phyloP scores from a whole-genome alignment of 2,113 vertebrate genomes.

The Elanus axillaris region DNA sequence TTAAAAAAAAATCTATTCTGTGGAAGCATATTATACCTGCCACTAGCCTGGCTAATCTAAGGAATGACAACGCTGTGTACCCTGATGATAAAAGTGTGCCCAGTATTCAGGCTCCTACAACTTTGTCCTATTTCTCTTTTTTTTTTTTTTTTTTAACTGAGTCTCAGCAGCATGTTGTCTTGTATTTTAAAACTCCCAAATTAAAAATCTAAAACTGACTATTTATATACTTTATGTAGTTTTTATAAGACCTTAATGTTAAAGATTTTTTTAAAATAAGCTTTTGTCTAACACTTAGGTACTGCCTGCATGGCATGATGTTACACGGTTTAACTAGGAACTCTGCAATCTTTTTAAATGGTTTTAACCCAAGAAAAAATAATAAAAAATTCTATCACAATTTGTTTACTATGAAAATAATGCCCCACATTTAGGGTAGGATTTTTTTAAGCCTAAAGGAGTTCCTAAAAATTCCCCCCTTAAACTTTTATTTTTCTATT shows the following conservation, averaged over 20 bases:
- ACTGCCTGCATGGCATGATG: not conserved
- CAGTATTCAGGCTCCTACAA: not conserved
- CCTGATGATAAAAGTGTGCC: not conserved
- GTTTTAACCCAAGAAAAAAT: not conserved
- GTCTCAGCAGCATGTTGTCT: not conserved
- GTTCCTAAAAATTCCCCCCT: not conserved
- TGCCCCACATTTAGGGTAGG: not conserved
- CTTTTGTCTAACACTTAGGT: not conserved
- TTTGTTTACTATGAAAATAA: not conserved
- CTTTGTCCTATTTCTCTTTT: not conserved
- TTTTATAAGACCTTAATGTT: not conserved
- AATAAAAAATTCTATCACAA: not conserved
- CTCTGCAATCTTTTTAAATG: not conserved
- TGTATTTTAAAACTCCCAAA: not conserved
- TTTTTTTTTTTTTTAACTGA: not conserved
- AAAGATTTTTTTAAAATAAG: not conserved
- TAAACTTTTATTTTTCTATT: not conserved
- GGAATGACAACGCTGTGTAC: not conserved
- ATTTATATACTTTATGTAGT: not conserved
- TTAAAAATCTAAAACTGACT: not conserved
- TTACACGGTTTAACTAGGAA: not conserved
- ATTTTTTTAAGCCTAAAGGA: not conserved
- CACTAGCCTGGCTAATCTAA: not conserved
- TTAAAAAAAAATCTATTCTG: not conserved
- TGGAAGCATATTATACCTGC: not conserved